Evolutionary conservation across 2,797 vertebrate genomes (phyloP).

Genomic region (Gobionotothen gibberifrons): DNA sequence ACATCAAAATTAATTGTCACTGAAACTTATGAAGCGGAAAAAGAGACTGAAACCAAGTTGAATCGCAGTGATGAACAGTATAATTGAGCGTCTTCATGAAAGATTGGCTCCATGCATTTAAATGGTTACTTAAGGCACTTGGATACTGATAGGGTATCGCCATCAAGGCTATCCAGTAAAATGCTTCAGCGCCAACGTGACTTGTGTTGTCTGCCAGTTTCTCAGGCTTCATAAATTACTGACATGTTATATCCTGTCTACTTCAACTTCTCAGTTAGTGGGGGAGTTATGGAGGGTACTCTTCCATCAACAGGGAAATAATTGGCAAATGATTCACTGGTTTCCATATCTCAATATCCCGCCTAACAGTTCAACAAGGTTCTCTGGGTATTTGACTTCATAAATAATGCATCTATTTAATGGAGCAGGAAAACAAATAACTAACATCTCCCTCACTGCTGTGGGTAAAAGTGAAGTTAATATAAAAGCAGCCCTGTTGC

Average conservation of each 20-base stretch:
- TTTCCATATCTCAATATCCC: slow-evolving; percentile 82
- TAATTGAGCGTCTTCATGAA: slow-evolving; percentile 68
- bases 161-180: slow-evolving; percentile 66
- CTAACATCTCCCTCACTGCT: slow-evolving; percentile 76
- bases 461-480: slow-evolving; percentile 79
- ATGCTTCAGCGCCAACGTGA: slow-evolving; percentile 61
- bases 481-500: slow-evolving; percentile 68
- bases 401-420: slow-evolving; percentile 86
- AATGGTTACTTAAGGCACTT: slow-evolving; percentile 78
- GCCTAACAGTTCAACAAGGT: slow-evolving; percentile 77
- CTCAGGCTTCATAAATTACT: slow-evolving; percentile 75
- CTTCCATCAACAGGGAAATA: slow-evolving; percentile 82
- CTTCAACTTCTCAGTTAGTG: slow-evolving; percentile 69
- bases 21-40: slow-evolving; percentile 56
- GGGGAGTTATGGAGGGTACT: slow-evolving; percentile 71
- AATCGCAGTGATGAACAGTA: slow-evolving; percentile 51
- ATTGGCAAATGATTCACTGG: slow-evolving; percentile 81
- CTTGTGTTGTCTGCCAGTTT: slow-evolving; percentile 69
- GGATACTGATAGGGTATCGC: slow-evolving; percentile 63
- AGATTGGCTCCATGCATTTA: slow-evolving; percentile 81
- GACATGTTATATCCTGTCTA: slow-evolving; percentile 72
- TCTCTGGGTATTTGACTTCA: slow-evolving; percentile 79
- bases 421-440: slow-evolving; percentile 84
- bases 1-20: slow-evolving; percentile 61
- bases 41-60: slow-evolving; percentile 38